Percentiles rank a stretch among this genome's conserved stretches.
Conservation (phyloP, 2,888 invertebrate species). For the Lithophane ornitopus region DNA sequence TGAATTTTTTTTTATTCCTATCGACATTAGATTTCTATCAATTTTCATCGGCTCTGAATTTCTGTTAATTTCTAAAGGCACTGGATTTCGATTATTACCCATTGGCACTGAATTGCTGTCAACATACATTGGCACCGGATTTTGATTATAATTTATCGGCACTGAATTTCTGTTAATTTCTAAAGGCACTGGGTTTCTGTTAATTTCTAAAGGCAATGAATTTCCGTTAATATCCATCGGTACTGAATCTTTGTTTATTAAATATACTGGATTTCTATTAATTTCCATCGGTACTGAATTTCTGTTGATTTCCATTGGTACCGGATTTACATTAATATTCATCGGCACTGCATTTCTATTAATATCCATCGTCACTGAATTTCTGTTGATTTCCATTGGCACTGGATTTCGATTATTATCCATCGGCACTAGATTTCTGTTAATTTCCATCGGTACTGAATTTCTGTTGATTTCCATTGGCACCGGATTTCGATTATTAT, state of each 20-base stretch:
- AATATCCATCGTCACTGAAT: too few relatives aligned
- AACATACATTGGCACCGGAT: neutral
- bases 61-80: neutral
- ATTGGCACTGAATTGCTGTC: neutral
- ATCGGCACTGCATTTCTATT: neutral
- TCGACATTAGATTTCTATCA: neutral
- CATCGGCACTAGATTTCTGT: neutral
- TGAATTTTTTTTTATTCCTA: neutral
- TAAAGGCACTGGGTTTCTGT: neutral
- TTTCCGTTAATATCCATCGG: neutral
- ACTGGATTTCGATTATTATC: slow-evolving; percentile 8
- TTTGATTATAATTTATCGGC: neutral
- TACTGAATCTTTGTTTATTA: too few relatives aligned
- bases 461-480: neutral
- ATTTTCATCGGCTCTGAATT: neutral
- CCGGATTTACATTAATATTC: neutral
- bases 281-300: neutral
- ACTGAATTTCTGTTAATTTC: too few relatives aligned
- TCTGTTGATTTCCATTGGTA: neutral
- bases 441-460: neutral
- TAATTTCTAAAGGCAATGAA: neutral
- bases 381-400: neutral
- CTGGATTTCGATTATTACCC: neutral
- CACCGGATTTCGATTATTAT: neutral
- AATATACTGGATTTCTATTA: neutral